Evolutionary conservation across 2,888 invertebrate species (phyloP).

Genomic region (Volucella zonaria): DNA sequence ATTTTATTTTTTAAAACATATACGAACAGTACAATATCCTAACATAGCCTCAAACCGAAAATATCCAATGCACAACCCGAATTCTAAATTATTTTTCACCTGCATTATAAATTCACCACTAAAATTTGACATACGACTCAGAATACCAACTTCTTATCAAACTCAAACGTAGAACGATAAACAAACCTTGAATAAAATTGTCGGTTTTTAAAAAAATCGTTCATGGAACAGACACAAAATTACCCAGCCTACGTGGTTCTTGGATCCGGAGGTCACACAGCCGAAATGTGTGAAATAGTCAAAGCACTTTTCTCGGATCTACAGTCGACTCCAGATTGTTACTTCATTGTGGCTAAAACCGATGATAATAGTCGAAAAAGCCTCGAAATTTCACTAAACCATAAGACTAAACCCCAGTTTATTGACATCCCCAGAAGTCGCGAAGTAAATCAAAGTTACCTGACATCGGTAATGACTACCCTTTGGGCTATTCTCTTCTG

Average conservation of each 20-base stretch:
- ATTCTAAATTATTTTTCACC: background rate
- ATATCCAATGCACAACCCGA: background rate
- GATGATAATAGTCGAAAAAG: slow-evolving; percentile 90
- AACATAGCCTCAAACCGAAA: background rate
- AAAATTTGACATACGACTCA: background rate
- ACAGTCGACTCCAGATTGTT: slow-evolving; percentile 85
- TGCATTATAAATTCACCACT: background rate
- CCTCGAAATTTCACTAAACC: slow-evolving; percentile 84
- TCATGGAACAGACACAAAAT: slow-evolving; percentile 26
- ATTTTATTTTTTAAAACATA: too few species aligned
- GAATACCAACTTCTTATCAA: too few species aligned
- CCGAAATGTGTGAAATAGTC: slow-evolving; percentile 93
- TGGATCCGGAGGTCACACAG: slow-evolving; percentile 88
- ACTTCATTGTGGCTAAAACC: slow-evolving; percentile 88
- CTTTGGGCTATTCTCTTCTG: slow-evolving; percentile 87
- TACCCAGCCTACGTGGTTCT: slow-evolving; percentile 79
- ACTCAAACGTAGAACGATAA: background rate
- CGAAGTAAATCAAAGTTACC: slow-evolving; percentile 93
- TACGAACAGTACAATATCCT: too few species aligned
- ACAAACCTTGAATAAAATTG: background rate
- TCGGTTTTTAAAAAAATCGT: background rate
- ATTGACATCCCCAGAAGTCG: slow-evolving; percentile 90
- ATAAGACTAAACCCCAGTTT: slow-evolving; percentile 77
- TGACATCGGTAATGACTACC: slow-evolving; percentile 91
- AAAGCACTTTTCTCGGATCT: slow-evolving; percentile 83